Base-by-base conservation (phyloP, 2,797 vertebrate species). In the Mycteria americana region DNA sequence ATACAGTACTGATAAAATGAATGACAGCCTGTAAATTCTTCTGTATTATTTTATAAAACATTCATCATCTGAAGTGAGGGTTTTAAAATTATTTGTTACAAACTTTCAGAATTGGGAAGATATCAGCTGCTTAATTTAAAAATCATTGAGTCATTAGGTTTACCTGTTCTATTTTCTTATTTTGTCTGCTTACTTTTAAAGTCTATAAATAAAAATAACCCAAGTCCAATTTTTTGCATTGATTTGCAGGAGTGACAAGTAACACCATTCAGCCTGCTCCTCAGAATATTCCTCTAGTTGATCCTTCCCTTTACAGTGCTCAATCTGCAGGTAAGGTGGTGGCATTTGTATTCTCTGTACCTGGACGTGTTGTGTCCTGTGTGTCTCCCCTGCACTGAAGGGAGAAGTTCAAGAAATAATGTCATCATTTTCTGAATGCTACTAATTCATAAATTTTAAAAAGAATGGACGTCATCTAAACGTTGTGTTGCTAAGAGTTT, bases 281-380 rank as follows among this genome's bases (percentile, higher is more conserved):
- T 77, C 98, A 99, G 86, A 97, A 97, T 83, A 74, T 98, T 91
- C 98, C 98, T 17, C 67, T 96, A 27, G 98, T 99, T 0, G 99
- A 99, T 96, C 98, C 99, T n/a, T 95, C 98, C 19, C 98, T 99
- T 88, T 98, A 98, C 97, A 98, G 60, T 94, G 97, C 97, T 91
- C 98, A 98, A 92, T 98, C 98, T 97, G 97, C 98, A 98, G 99
- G 99, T 99, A 96, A 98, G 97, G 51, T 46, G 43, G 24, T 96
- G 74, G 69, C 9, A 68, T 76, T 67, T 89, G 6, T 67, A 8
- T 31, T 85, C 27, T 76, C 30, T 76, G 14, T 24, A 25, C 4
- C 1, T 31, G 24, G 50, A 16, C 0, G 0, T 39, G 4, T 46
- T 76, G 27, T 51, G 24, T 64, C 41, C 23, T 75, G 4, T 64